Evolutionary conservation across 2,797 vertebrate species (phyloP), one percentile per base, ranked within the genome.

Genomic region (Acanthornis magna): DNA sequence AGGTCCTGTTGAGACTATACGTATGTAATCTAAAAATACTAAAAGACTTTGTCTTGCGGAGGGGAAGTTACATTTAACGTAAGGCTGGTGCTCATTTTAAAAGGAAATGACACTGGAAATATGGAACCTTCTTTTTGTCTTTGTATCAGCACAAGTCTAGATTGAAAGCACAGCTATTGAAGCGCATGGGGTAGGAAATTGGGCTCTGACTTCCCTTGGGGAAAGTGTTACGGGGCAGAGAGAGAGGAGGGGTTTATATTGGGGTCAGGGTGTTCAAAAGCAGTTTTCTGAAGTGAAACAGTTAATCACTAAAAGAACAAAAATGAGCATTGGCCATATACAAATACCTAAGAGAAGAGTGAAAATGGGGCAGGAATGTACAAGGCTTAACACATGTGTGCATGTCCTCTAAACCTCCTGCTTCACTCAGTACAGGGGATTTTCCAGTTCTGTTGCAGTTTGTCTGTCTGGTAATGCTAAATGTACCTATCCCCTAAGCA

Each of bases 301-400:
- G 10, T 67, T 48, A 45, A 70, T 74, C 14, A 16, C 8, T 70
- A 26, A 53, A 29, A 8, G 8, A 55, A 51, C 2, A 53, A n/a
- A 83, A 68, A 48, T 30, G 2, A 80, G 5, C 22, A 43, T 10
- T 7, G 1, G 2, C 11, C 7, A 10, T 36, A 21, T 23, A 32
- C 11, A 75, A 67, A 55, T 38, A 55, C 5, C 4, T 30, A 16
- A 55, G 21, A n/a, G 18, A 88, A 60, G n/a, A 72, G 23, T 29
- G 5, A 81, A 73, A 70, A 43, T 1, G 0, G 2, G 43, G 8
- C 23, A 61, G 47, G 13, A 2, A 1, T 20, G 8, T 17, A 18
- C 27, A 48, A 47, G 55, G 26, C 4, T 57, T 45, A 53, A 45
- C 5, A 20, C 0, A 0, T 4, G 1, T 16, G 8, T 26, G 32